A percentile compares a stretch with the other conserved stretches of the same genome.
These are phyloP conservation scores for Mugil cephalus DNA, from an alignment of 2,113 vertebrate species.

Conservation along the genomic window DNA sequence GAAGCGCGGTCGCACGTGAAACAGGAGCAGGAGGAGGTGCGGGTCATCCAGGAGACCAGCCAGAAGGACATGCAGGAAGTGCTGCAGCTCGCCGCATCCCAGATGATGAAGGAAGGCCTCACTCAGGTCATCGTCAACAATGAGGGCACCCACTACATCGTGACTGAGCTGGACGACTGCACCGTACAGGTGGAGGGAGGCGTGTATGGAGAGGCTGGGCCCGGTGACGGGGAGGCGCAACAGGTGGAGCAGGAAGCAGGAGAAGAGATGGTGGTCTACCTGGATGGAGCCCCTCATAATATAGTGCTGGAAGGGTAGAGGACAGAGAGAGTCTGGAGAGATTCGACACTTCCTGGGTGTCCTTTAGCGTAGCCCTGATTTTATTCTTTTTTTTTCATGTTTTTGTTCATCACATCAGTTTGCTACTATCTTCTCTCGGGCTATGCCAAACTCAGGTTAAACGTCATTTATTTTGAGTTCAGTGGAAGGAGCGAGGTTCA, in stretches of 20 bases:
- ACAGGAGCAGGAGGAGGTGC: conserved; percentile 79
- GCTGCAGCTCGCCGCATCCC: conserved; percentile 92
- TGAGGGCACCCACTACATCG: conserved; percentile 96
- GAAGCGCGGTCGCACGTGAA: conserved; percentile 42
- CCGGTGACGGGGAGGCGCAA: conserved; percentile 11
- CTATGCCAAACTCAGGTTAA: conserved; percentile 64
- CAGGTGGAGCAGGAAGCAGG: conserved; percentile 73
- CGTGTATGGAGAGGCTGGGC: conserved; percentile 80
- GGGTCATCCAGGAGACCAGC: conserved; percentile 80
- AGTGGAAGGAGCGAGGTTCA: conserved; percentile 9
- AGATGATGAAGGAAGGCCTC: conserved; percentile 93
- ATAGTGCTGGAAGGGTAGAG: conserved; percentile 70
- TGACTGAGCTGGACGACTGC: conserved; percentile 91
- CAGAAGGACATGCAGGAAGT: conserved; percentile 91
- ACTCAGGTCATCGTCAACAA: conserved; percentile 95
- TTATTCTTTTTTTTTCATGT: no score
- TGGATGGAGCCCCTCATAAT: conserved; percentile 82
- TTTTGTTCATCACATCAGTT: not conserved
- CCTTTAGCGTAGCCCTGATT: not conserved
- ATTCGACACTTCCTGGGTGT: no score
- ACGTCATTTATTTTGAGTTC: conserved; percentile 24
- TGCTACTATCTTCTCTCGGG: conserved; percentile 17
- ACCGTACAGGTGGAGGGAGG: conserved; percentile 84
- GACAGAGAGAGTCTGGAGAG: not conserved
- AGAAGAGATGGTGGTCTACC: conserved; percentile 91